These are phyloP conservation scores for Nibea albiflora DNA, from an alignment of 2,113 vertebrate genomes.

Conservation along the genomic window DNA sequence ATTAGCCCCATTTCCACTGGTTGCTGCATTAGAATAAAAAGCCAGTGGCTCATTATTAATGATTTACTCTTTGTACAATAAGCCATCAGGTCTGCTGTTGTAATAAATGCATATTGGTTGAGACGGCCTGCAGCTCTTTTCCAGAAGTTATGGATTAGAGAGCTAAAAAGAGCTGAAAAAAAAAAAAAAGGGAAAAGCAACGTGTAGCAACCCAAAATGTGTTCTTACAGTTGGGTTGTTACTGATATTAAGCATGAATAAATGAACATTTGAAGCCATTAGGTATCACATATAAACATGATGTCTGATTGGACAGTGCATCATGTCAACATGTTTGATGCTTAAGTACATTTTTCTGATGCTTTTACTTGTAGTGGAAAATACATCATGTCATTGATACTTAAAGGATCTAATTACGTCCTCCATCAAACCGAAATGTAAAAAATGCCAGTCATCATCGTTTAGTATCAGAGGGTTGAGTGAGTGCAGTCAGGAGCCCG, in stretches of 20 bases:
- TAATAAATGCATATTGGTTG: neutral
- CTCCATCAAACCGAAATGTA: neutral
- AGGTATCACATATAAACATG: neutral
- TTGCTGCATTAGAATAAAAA: slow-evolving; percentile 11
- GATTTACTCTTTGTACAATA: neutral
- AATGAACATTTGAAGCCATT: slow-evolving; percentile 3
- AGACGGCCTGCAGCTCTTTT: slow-evolving; percentile 7
- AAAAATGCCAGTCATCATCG: neutral
- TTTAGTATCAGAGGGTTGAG: neutral
- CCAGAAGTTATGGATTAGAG: slow-evolving; percentile 6
- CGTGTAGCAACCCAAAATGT: neutral
- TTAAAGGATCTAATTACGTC: neutral
- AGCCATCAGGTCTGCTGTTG: slow-evolving; percentile 1
- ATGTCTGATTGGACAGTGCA: neutral
- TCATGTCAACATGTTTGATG: neutral
- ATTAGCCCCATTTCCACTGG: neutral
- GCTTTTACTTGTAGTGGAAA: neutral
- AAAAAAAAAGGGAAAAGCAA: slow-evolving; percentile 9
- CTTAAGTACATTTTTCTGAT: neutral
- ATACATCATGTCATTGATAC: neutral
- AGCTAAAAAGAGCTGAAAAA: neutral
- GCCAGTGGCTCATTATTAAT: neutral
- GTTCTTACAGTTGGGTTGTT: neutral
- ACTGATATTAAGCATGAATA: neutral
- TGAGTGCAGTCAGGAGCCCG: slow-evolving; percentile 20